Percentiles rank a stretch among this genome's conserved stretches.
These are phyloP conservation scores for Xylophagus ater DNA, from an alignment of 2,888 invertebrate genomes.

Conservation along the genomic window DNA sequence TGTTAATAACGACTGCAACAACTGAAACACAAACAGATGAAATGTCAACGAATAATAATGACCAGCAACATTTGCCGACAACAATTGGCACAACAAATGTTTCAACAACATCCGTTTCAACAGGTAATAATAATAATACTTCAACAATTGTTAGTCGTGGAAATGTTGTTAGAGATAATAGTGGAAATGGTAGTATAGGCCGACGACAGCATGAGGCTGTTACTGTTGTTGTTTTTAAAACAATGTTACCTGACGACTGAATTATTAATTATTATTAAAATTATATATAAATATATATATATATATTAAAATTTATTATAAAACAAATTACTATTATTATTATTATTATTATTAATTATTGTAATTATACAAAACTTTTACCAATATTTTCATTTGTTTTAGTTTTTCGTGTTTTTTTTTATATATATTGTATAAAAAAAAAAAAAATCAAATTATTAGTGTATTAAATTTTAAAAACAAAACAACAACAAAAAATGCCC, in stretches of 20 bases:
- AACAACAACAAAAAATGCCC: too few relatives aligned
- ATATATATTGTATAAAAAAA: neutral
- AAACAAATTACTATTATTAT: slow-evolving; percentile 8
- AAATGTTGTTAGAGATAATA: slow-evolving; percentile 10
- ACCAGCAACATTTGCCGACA: too few relatives aligned
- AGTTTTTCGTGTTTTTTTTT: neutral
- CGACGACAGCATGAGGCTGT: slow-evolving; percentile 30
- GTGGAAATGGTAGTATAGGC: slow-evolving; percentile 3
- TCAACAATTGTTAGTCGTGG: slow-evolving; percentile 8
- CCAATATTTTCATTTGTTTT: neutral
- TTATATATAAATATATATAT: slow-evolving; percentile 6
- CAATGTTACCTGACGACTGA: slow-evolving; percentile 43
- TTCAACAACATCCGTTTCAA: slow-evolving; percentile 12
- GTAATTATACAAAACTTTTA: neutral
- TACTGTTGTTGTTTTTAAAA: slow-evolving; percentile 42
- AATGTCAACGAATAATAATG: too few relatives aligned
- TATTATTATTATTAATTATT: slow-evolving; percentile 6
- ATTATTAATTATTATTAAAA: slow-evolving; percentile 24
- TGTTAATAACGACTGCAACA: slow-evolving; percentile 29
- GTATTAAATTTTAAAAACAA: too few relatives aligned
- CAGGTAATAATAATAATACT: neutral
- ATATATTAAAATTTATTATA: slow-evolving; percentile 7
- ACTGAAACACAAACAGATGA: slow-evolving; percentile 37
- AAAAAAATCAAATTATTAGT: too few relatives aligned
- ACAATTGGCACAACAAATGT: slow-evolving; percentile 13